Percentiles rank a stretch among this genome's conserved stretches.
Evolutionary conservation across 2,797 vertebrate species (phyloP).

Genomic region (Graptemys geographica): DNA sequence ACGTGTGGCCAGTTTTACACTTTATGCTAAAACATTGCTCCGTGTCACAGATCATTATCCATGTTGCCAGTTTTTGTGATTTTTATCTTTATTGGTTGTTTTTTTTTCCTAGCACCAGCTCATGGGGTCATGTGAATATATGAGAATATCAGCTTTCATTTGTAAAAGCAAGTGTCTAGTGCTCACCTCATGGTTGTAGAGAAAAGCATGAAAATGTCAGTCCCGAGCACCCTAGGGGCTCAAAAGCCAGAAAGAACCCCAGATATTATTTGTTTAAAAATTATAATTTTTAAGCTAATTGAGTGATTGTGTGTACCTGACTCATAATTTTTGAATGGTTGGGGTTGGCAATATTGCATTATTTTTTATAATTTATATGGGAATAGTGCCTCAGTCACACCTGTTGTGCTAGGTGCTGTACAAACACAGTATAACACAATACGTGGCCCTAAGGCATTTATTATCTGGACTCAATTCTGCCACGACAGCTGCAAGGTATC

Average conservation of each 20-base stretch:
- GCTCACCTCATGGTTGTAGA: not conserved
- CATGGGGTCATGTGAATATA: not conserved
- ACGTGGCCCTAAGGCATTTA: not conserved
- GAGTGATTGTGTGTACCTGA: not conserved
- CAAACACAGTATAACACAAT: not conserved
- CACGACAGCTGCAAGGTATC: not conserved
- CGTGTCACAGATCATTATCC: not conserved
- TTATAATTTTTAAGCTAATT: not conserved
- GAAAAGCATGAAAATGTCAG: not conserved
- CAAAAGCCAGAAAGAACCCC: not conserved
- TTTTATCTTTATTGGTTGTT: fast-evolving
- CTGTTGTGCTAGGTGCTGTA: not conserved
- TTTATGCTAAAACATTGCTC: fast-evolving
- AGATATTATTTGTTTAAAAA: not conserved
- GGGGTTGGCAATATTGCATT: not conserved
- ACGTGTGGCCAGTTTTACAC: not conserved
- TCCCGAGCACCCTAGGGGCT: not conserved
- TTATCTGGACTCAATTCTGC: not conserved
- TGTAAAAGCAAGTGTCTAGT: not conserved
- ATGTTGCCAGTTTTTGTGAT: fast-evolving
- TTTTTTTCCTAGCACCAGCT: fast-evolving
- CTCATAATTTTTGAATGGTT: not conserved
- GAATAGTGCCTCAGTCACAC: not conserved
- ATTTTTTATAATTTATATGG: not conserved
- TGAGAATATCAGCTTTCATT: fast-evolving